Evolutionary conservation across 1,140 invertebrate genomes (phyloP).

Genomic region (Bombus balteatus): DNA sequence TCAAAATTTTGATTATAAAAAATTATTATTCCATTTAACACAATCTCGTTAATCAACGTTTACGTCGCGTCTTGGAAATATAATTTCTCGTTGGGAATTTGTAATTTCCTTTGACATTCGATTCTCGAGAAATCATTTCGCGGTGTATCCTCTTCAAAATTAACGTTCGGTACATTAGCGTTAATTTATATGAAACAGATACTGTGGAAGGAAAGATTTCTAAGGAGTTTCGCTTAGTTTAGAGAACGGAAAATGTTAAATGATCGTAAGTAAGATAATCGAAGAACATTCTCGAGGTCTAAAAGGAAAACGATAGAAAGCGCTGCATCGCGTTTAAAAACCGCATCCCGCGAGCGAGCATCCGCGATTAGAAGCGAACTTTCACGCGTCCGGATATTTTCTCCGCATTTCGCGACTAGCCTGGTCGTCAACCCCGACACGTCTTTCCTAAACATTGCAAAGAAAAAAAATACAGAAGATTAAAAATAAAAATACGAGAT

Average conservation of each 20-base stretch:
- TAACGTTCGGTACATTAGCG: not conserved
- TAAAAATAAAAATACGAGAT: not conserved
- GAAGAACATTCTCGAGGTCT: slow-evolving; percentile 18
- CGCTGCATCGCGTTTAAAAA: slow-evolving; percentile 54
- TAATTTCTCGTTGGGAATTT: no score
- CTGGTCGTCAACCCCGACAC: slow-evolving; percentile 26
- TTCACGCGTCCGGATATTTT: slow-evolving; percentile 64
- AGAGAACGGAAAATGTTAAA: not conserved
- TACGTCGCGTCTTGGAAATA: no score
- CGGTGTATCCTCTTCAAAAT: not conserved
- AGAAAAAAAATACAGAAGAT: not conserved
- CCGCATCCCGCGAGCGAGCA: slow-evolving; percentile 55
- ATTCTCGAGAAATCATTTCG: not conserved
- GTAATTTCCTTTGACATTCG: no score
- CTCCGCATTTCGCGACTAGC: slow-evolving; percentile 49
- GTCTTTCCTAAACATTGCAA: not conserved
- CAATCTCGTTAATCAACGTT: no score
- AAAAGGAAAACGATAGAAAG: slow-evolving; percentile 68
- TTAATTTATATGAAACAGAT: not conserved
- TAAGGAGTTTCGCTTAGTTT: not conserved
- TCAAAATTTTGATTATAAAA: no score
- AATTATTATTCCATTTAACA: no score
- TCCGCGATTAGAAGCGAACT: slow-evolving; percentile 63
- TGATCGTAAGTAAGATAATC: slow-evolving; percentile 1
- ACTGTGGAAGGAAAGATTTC: not conserved